A percentile compares a stretch with the other conserved stretches of the same genome.
phyloP scores from a whole-genome alignment of 2,797 vertebrate genomes.

The Gephyroberyx darwinii region DNA sequence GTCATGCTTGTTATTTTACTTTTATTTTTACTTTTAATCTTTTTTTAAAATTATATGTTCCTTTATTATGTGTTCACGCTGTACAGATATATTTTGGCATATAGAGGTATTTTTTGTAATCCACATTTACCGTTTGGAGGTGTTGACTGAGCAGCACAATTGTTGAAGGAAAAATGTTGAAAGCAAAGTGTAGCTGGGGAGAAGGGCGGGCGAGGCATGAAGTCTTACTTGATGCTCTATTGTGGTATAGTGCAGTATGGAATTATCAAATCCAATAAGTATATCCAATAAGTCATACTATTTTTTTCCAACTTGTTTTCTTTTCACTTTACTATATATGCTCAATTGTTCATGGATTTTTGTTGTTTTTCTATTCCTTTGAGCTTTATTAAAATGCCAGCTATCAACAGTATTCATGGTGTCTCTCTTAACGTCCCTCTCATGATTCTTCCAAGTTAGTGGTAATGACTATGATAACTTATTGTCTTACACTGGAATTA shows the following conservation, averaged over 20 bases:
- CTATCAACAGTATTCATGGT: conserved; percentile 69
- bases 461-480: background rate
- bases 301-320: conserved; percentile 59
- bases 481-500: background rate
- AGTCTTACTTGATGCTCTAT: conserved; percentile 37
- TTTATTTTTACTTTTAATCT: conserved; percentile 34
- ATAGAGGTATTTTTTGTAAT: conserved; percentile 84
- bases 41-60: conserved; percentile 52
- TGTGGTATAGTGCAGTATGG: conserved; percentile 36
- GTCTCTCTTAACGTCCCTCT: conserved; percentile 40
- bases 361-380: conserved; percentile 73
- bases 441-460: background rate
- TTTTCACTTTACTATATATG: conserved; percentile 68
- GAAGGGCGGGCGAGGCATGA: conserved; percentile 21
- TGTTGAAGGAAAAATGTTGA: conserved; percentile 48
- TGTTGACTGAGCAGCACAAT: conserved; percentile 62
- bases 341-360: conserved; percentile 72
- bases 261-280: conserved; percentile 47
- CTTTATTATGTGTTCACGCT: conserved; percentile 76
- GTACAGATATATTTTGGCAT: conserved; percentile 88
- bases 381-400: conserved; percentile 82
- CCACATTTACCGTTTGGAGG: conserved; percentile 71
- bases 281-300: conserved; percentile 51
- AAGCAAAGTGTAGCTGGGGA: conserved; percentile 50
- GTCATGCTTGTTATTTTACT: conserved; percentile 59